A percentile compares a stretch with the other conserved stretches of the same genome.
Evolutionary conservation across 2,888 invertebrate genomes (phyloP).

Genomic region (Griposia aprilina): DNA sequence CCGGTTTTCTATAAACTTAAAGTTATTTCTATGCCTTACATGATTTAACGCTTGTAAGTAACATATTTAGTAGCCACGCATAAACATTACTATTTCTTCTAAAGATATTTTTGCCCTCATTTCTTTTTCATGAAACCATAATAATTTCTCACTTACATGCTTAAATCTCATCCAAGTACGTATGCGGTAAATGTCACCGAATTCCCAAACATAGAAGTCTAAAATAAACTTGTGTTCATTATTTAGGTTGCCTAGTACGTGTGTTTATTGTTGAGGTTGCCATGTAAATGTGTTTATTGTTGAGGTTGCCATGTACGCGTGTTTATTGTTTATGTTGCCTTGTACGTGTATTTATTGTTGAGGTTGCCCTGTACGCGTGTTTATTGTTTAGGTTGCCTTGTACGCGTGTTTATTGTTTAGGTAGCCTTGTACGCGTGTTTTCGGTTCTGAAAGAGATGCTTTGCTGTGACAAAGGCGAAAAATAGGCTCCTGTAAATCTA

Average conservation of each 20-base stretch:
- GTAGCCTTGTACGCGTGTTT: neutral
- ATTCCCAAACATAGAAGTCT: constrained; percentile 29
- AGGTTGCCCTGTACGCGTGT: neutral
- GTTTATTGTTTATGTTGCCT: too few species aligned
- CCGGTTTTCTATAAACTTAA: neutral
- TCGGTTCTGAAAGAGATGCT: constrained; percentile 5
- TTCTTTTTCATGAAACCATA: neutral
- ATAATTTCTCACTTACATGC: neutral
- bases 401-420: too few species aligned
- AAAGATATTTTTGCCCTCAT: neutral
- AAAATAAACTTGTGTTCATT: constrained; percentile 58
- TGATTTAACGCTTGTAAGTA: neutral
- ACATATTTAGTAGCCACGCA: neutral
- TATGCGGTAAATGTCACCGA: constrained; percentile 36
- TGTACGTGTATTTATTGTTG: constrained; percentile 8
- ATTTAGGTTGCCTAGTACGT: neutral
- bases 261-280: too few species aligned
- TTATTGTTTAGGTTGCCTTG: neutral
- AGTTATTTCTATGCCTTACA: neutral
- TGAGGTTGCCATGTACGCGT: neutral
- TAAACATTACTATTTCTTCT: neutral
- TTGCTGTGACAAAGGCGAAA: neutral
- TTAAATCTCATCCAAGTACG: neutral
- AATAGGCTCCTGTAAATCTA: neutral
- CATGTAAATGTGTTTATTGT: constrained; percentile 7